These are phyloP conservation scores for Frankliniella intonsa DNA, from an alignment of 2,888 invertebrate genomes.

Conservation along the genomic window DNA sequence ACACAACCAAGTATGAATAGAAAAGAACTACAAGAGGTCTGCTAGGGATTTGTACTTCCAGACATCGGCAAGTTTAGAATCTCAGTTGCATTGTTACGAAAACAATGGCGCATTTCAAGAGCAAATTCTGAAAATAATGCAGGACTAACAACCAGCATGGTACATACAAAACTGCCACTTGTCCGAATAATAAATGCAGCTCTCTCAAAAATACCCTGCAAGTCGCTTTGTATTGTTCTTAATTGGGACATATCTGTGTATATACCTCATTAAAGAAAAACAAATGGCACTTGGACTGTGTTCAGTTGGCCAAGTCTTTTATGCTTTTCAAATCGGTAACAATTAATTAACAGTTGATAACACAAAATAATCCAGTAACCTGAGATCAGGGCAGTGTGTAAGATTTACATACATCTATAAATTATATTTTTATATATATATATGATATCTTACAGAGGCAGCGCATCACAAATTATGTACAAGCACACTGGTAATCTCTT, in stretches of 20 bases:
- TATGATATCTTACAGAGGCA: constrained; percentile 18
- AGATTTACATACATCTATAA: constrained; percentile 25
- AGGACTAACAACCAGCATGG: too few relatives aligned
- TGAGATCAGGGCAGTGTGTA: constrained; percentile 24
- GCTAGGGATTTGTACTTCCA: background rate
- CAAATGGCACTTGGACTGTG: constrained; percentile 6
- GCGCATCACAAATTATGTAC: constrained; percentile 13
- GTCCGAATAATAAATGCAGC: too few relatives aligned
- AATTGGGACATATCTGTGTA: background rate
- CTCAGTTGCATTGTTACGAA: background rate
- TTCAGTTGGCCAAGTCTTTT: constrained; percentile 17
- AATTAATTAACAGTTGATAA: constrained; percentile 18
- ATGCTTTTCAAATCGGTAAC: constrained; percentile 18
- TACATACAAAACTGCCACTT: too few relatives aligned
- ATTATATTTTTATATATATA: constrained; percentile 7
- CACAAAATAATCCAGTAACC: constrained; percentile 11
- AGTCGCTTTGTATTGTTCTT: too few relatives aligned
- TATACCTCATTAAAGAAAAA: background rate
- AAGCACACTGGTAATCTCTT: constrained; percentile 22
- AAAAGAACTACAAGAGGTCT: background rate
- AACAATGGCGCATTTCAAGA: too few relatives aligned
- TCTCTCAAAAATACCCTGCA: too few relatives aligned
- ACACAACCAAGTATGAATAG: constrained; percentile 10
- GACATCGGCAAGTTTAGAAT: background rate
- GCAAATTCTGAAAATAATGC: too few relatives aligned